Conservation (phyloP, 2,888 invertebrate genomes). For the Oeneis ivallda region DNA sequence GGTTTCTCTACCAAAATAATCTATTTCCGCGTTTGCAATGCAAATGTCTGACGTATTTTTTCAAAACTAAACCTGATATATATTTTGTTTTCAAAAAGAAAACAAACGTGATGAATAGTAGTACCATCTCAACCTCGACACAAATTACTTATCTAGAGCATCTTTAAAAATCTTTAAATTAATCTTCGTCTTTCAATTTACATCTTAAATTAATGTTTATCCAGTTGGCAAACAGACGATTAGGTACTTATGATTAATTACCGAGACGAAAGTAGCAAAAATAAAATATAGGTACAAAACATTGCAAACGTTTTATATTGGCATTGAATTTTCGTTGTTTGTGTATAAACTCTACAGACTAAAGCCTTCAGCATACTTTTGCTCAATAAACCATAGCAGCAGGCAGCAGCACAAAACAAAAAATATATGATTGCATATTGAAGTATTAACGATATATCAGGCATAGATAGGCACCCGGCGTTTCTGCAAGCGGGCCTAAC, state of each 20-base stretch:
- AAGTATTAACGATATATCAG: too few species aligned
- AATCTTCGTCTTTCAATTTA: conserved; percentile 13
- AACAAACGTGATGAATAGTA: not conserved
- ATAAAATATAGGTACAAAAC: too few species aligned
- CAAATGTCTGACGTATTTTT: not conserved
- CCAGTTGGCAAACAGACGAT: conserved; percentile 1
- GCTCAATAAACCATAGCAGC: too few species aligned
- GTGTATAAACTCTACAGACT: not conserved
- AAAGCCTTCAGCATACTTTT: not conserved
- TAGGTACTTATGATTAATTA: conserved; percentile 2
- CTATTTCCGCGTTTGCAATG: not conserved
- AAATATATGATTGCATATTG: too few species aligned
- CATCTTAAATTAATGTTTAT: conserved; percentile 10
- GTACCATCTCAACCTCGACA: conserved; percentile 24
- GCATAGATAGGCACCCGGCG: too few species aligned
- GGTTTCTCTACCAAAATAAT: not conserved
- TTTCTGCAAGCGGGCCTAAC: too few species aligned
- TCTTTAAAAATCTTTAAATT: conserved; percentile 18
- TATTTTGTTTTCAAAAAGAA: not conserved
- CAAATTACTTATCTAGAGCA: conserved; percentile 23
- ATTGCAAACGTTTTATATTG: conserved; percentile 7
- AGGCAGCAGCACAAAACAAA: too few species aligned
- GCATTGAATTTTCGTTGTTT: conserved; percentile 1
- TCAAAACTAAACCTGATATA: not conserved
- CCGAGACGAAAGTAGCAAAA: too few species aligned